Evolutionary conservation across 2,888 invertebrate genomes (phyloP), one percentile per base, ranked within the genome.

Genomic region (Ichneumoninae sp.): DNA sequence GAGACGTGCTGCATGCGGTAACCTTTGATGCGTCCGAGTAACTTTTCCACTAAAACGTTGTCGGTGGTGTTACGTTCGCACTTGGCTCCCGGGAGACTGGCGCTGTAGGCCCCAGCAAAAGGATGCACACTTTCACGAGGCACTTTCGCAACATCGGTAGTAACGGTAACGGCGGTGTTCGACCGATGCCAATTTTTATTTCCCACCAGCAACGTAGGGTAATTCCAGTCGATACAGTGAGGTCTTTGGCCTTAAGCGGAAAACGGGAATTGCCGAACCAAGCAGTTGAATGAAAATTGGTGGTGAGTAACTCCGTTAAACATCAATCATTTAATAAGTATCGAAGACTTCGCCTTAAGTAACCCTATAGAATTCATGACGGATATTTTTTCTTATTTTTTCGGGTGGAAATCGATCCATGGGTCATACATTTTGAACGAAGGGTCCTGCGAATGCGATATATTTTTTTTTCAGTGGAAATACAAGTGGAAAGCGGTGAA

Each of bases 11-110:
- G 44, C 13, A 30, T 71, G 52, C 7, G 69, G n/a, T 57, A 57
- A 22, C 69, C 52, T 71, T 54, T 52, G 70, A 52, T 33, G 50
- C 26, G 16, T 54, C 36, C 52, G 36, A 71, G 50, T 19, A 54
- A 71, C 36, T 54, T 33, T 36, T 19, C 54, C 36, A 71, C 70
- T 71, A 71, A 77, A 68, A 77, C 57, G 76, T 22, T 44, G 66
- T 77, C 44, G 57, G 40, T 57, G 30, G 57, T 52, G 40, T 77
- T 57, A 77, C 52, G 68, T 77, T 77, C 47, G 76, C 66, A 77
- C 75, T 68, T 68, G 52, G 65, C 68, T 68, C 19, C 68, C 16
- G 22, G 13, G 19, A 26, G 57, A 57, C 54, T 54, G 19, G n/a
- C 22, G 22, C 16, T 66, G n/a, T 7, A 50, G 62, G 44, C 30